Percentiles rank a stretch among this genome's conserved stretches.
Conservation (phyloP, 2,888 invertebrate genomes). For the Thera obeliscata region DNA sequence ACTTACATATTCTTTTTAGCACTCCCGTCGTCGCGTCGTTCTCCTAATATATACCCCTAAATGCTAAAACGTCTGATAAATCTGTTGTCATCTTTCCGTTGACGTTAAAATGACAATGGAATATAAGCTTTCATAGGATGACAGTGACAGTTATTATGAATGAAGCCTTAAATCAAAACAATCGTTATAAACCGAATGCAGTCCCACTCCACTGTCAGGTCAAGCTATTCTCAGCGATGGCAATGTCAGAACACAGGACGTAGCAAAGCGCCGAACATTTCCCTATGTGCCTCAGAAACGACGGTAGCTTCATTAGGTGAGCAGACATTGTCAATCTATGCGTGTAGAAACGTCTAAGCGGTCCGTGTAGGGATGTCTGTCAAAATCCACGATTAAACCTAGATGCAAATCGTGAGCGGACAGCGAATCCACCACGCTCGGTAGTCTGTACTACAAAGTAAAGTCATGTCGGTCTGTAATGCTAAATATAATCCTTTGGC, state of each 20-base stretch:
- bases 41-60: neutral
- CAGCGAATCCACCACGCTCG: slow-evolving; percentile 29
- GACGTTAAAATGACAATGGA: neutral
- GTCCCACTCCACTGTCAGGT: slow-evolving; percentile 17
- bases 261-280: slow-evolving; percentile 36
- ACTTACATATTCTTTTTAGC: no score
- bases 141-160: neutral
- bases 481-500: slow-evolving; percentile 11
- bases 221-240: slow-evolving; percentile 24
- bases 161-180: slow-evolving; percentile 11
- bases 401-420: slow-evolving; percentile 54
- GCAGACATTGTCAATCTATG: slow-evolving; percentile 70
- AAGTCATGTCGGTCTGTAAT: slow-evolving; percentile 14
- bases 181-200: slow-evolving; percentile 17
- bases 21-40: no score
- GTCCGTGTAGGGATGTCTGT: slow-evolving; percentile 62
- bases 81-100: neutral
- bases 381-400: slow-evolving; percentile 61
- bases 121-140: neutral
- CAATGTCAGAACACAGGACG: slow-evolving; percentile 30
- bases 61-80: neutral
- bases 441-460: neutral
- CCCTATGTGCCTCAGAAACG: slow-evolving; percentile 48
- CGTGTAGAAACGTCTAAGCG: slow-evolving; percentile 57
- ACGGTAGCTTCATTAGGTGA: slow-evolving; percentile 65